phyloP scores from a whole-genome alignment of 2,797 vertebrate species.

The Paramormyrops hopkinsi region DNA sequence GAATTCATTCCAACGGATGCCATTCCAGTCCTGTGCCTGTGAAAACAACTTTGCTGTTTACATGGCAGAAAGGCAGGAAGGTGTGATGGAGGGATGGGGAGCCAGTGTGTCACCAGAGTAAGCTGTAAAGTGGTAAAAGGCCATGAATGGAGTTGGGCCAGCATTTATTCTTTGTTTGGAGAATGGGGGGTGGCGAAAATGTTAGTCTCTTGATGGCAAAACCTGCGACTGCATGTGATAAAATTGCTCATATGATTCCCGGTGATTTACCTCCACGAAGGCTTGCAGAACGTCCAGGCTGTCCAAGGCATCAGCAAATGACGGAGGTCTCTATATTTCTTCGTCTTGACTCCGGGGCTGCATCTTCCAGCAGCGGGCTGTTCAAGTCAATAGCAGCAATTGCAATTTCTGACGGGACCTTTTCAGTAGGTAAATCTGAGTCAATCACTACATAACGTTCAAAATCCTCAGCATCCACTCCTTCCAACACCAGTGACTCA shows the following conservation, averaged over 20 bases:
- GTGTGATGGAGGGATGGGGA: constrained; percentile 2
- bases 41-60: constrained; percentile 40
- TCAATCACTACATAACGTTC: neutral
- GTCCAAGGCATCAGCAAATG: neutral
- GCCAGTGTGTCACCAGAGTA: neutral
- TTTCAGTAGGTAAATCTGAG: neutral
- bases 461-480: neutral
- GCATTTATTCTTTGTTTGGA: constrained; percentile 8
- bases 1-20: constrained; percentile 37
- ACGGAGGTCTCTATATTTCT: neutral
- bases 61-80: constrained; percentile 12
- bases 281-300: neutral
- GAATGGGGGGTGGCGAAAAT: neutral
- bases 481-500: neutral
- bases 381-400: neutral
- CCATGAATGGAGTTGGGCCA: neutral
- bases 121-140: constrained; percentile 7
- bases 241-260: neutral
- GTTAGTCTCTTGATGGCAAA: neutral
- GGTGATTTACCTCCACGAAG: neutral
- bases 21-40: constrained; percentile 26
- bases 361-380: neutral
- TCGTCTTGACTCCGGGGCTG: neutral
- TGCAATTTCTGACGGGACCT: neutral
- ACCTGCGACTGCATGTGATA: neutral